phyloP scores from a whole-genome alignment of 2,113 vertebrate species.

The pig (Sus scrofa) region DNA sequence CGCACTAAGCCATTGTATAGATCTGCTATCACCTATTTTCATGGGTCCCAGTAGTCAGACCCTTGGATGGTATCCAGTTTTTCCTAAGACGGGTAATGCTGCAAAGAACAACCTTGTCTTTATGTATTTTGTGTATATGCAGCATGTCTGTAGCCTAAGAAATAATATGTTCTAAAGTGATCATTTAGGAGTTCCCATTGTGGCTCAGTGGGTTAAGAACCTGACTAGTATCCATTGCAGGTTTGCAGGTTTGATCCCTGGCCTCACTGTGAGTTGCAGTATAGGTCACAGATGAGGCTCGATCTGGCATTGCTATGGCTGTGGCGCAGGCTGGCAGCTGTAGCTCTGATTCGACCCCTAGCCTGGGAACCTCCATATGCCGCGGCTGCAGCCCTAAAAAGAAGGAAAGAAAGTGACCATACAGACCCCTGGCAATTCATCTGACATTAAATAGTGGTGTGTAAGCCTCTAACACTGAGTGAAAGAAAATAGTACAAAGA shows the following conservation, averaged over 20 bases:
- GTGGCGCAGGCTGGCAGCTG: too few species aligned
- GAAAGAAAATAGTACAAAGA: background rate
- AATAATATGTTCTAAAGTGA: background rate
- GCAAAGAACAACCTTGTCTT: background rate
- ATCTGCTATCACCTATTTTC: background rate
- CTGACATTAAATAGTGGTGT: background rate
- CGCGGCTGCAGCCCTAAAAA: too few species aligned
- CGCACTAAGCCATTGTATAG: background rate
- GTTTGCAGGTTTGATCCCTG: too few species aligned
- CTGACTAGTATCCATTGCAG: too few species aligned
- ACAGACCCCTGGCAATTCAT: slow-evolving; percentile 2
- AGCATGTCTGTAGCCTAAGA: background rate
- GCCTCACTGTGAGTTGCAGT: too few species aligned
- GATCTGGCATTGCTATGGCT: too few species aligned
- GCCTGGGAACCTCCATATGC: too few species aligned
- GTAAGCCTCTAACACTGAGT: background rate
- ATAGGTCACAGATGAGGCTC: too few species aligned
- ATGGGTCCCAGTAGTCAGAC: background rate
- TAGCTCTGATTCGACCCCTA: too few species aligned
- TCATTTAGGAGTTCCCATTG: too few species aligned
- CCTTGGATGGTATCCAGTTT: background rate
- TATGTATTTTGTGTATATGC: background rate
- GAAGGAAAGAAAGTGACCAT: background rate
- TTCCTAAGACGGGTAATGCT: background rate
- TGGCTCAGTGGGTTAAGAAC: too few species aligned